Base-by-base conservation (phyloP, 53 echinoderm and acorn worm genomes). In the Henricia sp. region DNA sequence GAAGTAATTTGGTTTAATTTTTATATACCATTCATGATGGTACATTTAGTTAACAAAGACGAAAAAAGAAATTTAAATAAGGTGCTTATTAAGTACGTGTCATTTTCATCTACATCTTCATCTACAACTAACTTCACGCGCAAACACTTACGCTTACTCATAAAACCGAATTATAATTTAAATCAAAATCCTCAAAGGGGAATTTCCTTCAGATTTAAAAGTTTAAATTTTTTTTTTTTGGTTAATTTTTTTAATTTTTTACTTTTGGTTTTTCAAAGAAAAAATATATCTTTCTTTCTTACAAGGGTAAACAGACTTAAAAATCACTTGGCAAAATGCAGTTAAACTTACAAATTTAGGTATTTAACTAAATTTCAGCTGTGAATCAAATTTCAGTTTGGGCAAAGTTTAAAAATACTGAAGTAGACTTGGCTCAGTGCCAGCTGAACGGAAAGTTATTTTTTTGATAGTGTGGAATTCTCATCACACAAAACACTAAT, bases 221-320 rank as follows among this genome's bases (percentile, higher is more conserved):
- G n/a, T n/a, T n/a, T n/a, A n/a, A n/a, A n/a, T n/a, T n/a, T n/a
- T n/a, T n/a, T 57, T 74, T 74, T 76, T 54, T 72, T 39, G 19
- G 29, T 19, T 14, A 32, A 1, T 66, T 17, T 68, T 42, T 32
- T 0, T 16, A 39, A 25, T 59, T 76, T 59, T 6, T 16, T 76
- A 38, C 28, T 40, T 26, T 26, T 74, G n/a, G n/a, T 74, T 54
- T 52, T 37, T 20, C 39, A 76, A 76, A 41, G 58, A 76, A 76
- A 74, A 76, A 57, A 76, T 39, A 39, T 75, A 37, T 24, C 23
- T 76, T 74, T 75, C n/a, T 76, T 76, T 76, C 59, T 57, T 41
- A 76, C 76, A 76, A 26, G 76, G 39, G 57, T 58, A 76, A 76
- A 76, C 40, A 26, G 30, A 76, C 12, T 57, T 56, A 76, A 76